phyloP scores from a whole-genome alignment of 2,797 vertebrate species.

The Hemibagrus guttatus region DNA sequence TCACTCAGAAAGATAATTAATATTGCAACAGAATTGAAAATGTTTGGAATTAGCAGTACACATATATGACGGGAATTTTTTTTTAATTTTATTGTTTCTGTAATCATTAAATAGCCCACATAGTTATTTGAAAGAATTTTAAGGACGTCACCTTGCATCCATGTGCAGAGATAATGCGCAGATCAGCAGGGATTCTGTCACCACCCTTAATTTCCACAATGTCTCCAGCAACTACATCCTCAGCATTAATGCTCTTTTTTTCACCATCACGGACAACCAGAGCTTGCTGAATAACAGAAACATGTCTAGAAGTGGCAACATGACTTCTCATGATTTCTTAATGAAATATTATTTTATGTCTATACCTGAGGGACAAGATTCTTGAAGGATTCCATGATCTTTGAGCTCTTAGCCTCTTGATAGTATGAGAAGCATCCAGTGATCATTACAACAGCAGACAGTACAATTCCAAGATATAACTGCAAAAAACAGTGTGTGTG shows the following conservation, averaged over 20 bases:
- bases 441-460: constrained; percentile 87
- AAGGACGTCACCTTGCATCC: constrained; percentile 86
- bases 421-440: constrained; percentile 92
- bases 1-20: background rate
- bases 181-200: constrained; percentile 92
- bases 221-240: constrained; percentile 89
- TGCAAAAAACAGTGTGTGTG: constrained; percentile 52
- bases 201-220: constrained; percentile 96
- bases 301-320: background rate
- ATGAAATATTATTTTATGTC: background rate
- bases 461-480: constrained; percentile 87
- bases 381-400: constrained; percentile 92
- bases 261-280: constrained; percentile 92
- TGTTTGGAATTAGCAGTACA: background rate
- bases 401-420: constrained; percentile 91
- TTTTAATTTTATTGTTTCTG: background rate
- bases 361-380: constrained; percentile 88
- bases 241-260: constrained; percentile 89
- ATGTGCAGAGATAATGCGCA: constrained; percentile 86
- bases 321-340: background rate
- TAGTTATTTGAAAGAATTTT: background rate
- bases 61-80: background rate
- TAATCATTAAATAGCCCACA: background rate
- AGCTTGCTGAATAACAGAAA: constrained; percentile 82
- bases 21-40: background rate